Evolutionary conservation across 2,113 vertebrate genomes (phyloP).

Genomic region (Notothenia coriiceps): DNA sequence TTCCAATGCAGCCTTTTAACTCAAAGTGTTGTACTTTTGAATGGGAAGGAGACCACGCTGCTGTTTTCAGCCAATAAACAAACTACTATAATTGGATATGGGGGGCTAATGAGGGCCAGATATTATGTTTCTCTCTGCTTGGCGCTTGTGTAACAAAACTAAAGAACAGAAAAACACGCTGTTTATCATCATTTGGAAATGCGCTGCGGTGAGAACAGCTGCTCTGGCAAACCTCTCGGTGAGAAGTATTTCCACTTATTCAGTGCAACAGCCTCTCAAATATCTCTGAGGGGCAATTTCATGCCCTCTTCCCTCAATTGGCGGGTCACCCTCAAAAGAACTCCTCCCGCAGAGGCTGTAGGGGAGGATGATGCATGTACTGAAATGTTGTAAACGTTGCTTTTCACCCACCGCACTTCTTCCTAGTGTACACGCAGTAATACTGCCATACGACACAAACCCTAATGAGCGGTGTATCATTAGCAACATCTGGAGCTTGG

Average conservation of each 20-base stretch:
- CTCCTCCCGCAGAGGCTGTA: slow-evolving; percentile 40
- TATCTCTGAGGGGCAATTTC: slow-evolving; percentile 68
- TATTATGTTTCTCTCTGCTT: slow-evolving; percentile 14
- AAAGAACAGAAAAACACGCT: not conserved
- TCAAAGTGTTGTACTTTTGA: not conserved
- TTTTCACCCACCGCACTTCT: slow-evolving; percentile 43
- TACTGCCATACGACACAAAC: slow-evolving; percentile 49
- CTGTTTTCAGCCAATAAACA: slow-evolving; percentile 35
- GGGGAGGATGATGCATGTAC: slow-evolving; percentile 56
- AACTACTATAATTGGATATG: slow-evolving; percentile 11
- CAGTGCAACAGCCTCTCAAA: slow-evolving; percentile 50
- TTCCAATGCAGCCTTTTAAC: slow-evolving; percentile 8
- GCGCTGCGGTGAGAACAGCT: slow-evolving; percentile 4
- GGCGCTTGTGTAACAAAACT: slow-evolving; percentile 14
- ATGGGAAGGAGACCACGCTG: slow-evolving; percentile 17
- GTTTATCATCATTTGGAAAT: slow-evolving; percentile 24
- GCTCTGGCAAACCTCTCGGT: slow-evolving; percentile 14
- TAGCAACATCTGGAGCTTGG: slow-evolving; percentile 64
- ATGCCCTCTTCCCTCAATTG: slow-evolving; percentile 66
- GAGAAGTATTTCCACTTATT: slow-evolving; percentile 48
- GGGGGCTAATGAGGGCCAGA: slow-evolving; percentile 43
- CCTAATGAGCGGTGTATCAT: slow-evolving; percentile 66
- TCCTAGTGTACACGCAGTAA: slow-evolving; percentile 39
- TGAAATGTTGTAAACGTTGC: slow-evolving; percentile 49
- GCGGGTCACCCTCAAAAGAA: slow-evolving; percentile 66